Conservation (phyloP, 1,140 invertebrate genomes). For the Octopus sinensis region DNA sequence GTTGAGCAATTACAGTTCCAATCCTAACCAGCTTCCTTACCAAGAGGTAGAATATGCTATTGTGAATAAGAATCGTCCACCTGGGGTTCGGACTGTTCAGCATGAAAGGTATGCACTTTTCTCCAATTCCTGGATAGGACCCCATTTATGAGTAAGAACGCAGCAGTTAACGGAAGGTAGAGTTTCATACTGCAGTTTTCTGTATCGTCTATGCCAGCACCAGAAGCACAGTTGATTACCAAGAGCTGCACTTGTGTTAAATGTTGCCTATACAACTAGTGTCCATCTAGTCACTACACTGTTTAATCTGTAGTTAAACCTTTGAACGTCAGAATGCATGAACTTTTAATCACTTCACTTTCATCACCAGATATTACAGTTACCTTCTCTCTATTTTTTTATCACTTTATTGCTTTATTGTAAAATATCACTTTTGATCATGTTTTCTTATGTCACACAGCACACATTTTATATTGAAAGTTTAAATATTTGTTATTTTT, state of each 20-base stretch:
- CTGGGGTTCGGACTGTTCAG: background rate
- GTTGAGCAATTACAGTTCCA: background rate
- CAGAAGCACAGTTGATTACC: background rate
- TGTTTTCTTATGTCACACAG: too few species aligned
- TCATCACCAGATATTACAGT: too few species aligned
- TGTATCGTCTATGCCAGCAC: background rate
- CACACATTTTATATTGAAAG: too few species aligned
- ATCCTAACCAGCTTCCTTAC: background rate
- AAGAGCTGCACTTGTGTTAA: background rate
- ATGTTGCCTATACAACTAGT: background rate
- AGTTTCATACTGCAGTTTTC: background rate
- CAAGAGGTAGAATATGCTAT: constrained; percentile 1
- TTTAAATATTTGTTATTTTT: too few species aligned
- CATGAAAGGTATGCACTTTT: background rate
- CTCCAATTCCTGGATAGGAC: background rate
- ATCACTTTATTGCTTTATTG: too few species aligned
- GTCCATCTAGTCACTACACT: background rate
- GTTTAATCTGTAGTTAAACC: background rate
- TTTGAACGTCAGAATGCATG: background rate
- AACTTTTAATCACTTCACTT: too few species aligned
- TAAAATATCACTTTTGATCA: too few species aligned
- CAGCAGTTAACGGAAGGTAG: background rate
- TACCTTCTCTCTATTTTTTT: too few species aligned
- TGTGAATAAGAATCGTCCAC: constrained; percentile 5
- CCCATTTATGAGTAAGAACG: background rate